These are phyloP conservation scores for Takifugu bimaculatus DNA, from an alignment of 2,113 vertebrate genomes.

Conservation along the genomic window DNA sequence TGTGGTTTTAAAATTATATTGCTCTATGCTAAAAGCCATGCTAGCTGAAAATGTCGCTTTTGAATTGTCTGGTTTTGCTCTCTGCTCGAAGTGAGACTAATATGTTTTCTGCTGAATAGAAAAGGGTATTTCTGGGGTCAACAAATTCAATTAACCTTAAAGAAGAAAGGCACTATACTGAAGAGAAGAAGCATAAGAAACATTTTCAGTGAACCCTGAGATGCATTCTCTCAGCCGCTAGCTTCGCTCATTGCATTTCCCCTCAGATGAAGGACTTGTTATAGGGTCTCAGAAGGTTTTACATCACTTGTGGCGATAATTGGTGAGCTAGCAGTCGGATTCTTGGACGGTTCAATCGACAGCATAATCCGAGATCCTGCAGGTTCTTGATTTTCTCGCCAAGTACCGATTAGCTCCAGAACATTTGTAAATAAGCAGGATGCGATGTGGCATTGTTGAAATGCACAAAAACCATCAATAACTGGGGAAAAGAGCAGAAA, in stretches of 20 bases:
- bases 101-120: constrained; percentile 42
- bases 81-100: constrained; percentile 35
- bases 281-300: not conserved
- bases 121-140: constrained; percentile 57
- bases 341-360: not conserved
- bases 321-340: constrained; percentile 34
- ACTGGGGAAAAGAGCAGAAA: too few species aligned
- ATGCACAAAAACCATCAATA: too few species aligned
- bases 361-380: too few species aligned
- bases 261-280: constrained; percentile 22
- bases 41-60: constrained; percentile 12
- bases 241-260: constrained; percentile 23
- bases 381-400: too few species aligned
- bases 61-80: constrained; percentile 34
- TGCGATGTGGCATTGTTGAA: too few species aligned
- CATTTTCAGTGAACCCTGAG: constrained; percentile 18
- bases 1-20: not conserved
- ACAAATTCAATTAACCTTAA: constrained; percentile 73
- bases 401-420: too few species aligned
- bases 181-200: constrained; percentile 19
- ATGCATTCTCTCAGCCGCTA: constrained; percentile 22
- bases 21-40: constrained; percentile 13
- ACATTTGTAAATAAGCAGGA: too few species aligned
- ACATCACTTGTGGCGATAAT: constrained; percentile 34
- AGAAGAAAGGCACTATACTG: constrained; percentile 44